Evolutionary conservation across 1,140 invertebrate genomes (phyloP).

Genomic region (Teleopsis dalmanni): DNA sequence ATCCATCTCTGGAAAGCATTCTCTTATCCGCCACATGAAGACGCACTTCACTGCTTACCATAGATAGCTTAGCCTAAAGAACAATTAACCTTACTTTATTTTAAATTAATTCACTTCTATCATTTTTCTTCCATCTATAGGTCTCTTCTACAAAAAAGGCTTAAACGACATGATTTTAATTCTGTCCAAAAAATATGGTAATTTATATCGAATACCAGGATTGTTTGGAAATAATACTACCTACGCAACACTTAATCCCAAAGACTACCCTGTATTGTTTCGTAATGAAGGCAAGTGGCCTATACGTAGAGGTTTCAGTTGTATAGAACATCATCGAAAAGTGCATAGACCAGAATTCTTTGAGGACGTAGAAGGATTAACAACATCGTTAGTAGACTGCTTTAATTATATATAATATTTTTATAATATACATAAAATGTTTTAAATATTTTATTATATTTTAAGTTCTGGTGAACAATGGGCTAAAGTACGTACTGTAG

Average conservation of each 20-base stretch:
- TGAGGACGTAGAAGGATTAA: slow-evolving; percentile 23
- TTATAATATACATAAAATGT: neutral
- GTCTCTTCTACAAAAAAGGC: slow-evolving; percentile 20
- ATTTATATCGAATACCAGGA: slow-evolving; percentile 26
- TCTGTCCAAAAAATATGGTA: slow-evolving; percentile 21
- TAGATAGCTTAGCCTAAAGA: too few species aligned
- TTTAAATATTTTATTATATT: neutral
- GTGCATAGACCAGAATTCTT: slow-evolving; percentile 25
- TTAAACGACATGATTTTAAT: slow-evolving; percentile 4
- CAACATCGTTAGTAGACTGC: slow-evolving; percentile 20
- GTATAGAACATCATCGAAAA: slow-evolving; percentile 25
- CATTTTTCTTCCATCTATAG: slow-evolving; percentile 16
- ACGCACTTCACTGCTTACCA: too few species aligned
- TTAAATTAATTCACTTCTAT: too few species aligned
- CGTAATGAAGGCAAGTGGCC: slow-evolving; percentile 34
- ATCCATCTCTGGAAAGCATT: too few species aligned
- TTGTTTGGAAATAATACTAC: slow-evolving; percentile 24
- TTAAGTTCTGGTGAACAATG: slow-evolving; percentile 26
- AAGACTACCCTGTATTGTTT: slow-evolving; percentile 28
- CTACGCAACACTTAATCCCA: slow-evolving; percentile 32
- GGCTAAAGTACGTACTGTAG: slow-evolving; percentile 30
- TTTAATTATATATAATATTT: neutral
- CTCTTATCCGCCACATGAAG: too few species aligned
- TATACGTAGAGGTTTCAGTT: slow-evolving; percentile 21
- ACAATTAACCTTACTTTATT: too few species aligned